Evolutionary conservation across 1,140 invertebrate species (phyloP), one percentile per base, ranked within the genome.

Genomic region (Tachypleus tridentatus): DNA sequence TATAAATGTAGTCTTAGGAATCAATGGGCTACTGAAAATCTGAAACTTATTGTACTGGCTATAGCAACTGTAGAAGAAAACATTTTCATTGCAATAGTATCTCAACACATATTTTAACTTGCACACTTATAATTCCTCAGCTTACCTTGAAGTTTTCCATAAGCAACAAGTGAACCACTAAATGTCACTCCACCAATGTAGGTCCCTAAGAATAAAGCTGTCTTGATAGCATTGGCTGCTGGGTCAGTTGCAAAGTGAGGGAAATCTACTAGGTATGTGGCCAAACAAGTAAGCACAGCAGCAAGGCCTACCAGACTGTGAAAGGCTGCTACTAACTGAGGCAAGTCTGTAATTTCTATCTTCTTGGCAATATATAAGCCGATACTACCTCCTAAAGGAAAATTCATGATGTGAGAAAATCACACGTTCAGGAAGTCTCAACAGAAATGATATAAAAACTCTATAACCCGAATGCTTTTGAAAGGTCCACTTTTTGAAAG

Each of bases 111-210:
- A 29, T 29, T 29, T 29, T 29, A 29, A 29, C 29, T 29, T 29
- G 29, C 29, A 29, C 49, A 62, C 51, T 51, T 52, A 50, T 9
- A 61, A 57, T 10, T 68, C 4, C 49, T 49, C 5, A 51, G 29
- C 8, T 29, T 62, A 81, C 80, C 82, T 79, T 93, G 90, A 5
- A 94, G 82, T 80, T 94, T 94, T 64, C 89, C 91, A 77, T 92
- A 94, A n/a, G 91, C 91, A 56, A 94, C 82, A 54, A 94, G 77
- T 0, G 88, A 91, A 3, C 91, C 91, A 71, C 88, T 91, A 79
- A 93, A 93, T 6, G 90, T 93, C 52, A 93, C 86, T 58, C 89
- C 90, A 69, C 91, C 91, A 73, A 95, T 95, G 77, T 87, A 92
- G 2, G 91, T 91, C 5, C 91, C 91, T 4, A 94, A 79, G 79